phyloP scores from a whole-genome alignment of 2,797 vertebrate genomes.

The Emydoidea blandingii region DNA sequence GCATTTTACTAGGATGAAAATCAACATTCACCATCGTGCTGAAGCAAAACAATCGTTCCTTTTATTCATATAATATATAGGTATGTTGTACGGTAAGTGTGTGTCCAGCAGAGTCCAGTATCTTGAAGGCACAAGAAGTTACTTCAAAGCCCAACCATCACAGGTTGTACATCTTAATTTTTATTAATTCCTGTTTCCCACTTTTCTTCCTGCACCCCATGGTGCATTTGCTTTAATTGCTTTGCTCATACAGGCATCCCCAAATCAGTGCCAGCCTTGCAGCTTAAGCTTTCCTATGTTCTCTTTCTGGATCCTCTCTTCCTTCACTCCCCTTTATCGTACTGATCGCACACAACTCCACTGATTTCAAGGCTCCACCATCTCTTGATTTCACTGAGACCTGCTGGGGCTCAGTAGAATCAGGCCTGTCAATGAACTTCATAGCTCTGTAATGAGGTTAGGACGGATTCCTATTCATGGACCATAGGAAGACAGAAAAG shows the following conservation, averaged over 20 bases:
- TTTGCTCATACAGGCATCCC: slow-evolving; percentile 28
- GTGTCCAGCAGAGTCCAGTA: not conserved
- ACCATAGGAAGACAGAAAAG: slow-evolving; percentile 54
- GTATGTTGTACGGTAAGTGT: slow-evolving; percentile 2
- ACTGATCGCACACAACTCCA: not conserved
- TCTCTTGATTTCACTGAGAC: not conserved
- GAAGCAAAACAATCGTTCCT: slow-evolving; percentile 76
- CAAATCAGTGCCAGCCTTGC: slow-evolving; percentile 22
- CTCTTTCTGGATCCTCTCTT: slow-evolving; percentile 30
- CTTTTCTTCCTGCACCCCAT: slow-evolving; percentile 38
- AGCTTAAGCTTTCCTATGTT: not conserved
- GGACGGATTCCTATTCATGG: not conserved
- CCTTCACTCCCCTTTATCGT: not conserved
- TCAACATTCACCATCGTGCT: slow-evolving; percentile 79
- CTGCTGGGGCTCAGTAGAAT: not conserved
- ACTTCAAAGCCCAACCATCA: not conserved
- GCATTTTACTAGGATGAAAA: slow-evolving; percentile 81
- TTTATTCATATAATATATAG: slow-evolving; percentile 60
- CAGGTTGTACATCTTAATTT: not conserved
- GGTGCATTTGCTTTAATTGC: slow-evolving; percentile 54
- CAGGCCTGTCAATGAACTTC: not conserved
- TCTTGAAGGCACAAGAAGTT: not conserved
- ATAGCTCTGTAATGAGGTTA: slow-evolving; percentile 11
- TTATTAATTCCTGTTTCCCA: slow-evolving; percentile 23
- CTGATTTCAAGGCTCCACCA: slow-evolving; percentile 4